phyloP scores from a whole-genome alignment of 2,888 invertebrate genomes.

The Mimumesa dahlbomi region DNA sequence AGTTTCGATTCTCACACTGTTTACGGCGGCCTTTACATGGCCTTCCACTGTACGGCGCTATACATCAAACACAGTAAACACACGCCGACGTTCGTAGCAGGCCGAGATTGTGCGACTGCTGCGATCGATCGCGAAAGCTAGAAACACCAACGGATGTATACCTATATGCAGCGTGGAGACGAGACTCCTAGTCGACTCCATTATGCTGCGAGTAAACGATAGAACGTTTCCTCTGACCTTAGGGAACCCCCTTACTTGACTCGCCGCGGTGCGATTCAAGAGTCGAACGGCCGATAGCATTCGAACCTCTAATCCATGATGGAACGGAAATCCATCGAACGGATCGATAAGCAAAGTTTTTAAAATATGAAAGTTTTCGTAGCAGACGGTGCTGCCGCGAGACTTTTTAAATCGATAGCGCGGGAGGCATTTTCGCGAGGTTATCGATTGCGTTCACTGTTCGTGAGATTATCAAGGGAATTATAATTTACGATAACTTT shows the following conservation, averaged over 20 bases:
- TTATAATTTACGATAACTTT: not conserved
- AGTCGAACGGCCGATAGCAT: not conserved
- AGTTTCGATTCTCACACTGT: slow-evolving; percentile 30
- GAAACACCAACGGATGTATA: slow-evolving; percentile 47
- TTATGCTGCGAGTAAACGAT: slow-evolving; percentile 16
- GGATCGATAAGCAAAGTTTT: slow-evolving; percentile 56
- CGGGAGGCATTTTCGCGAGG: slow-evolving; percentile 22
- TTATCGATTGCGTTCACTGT: slow-evolving; percentile 21
- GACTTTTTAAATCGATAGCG: slow-evolving; percentile 47
- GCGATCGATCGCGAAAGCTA: slow-evolving; percentile 54
- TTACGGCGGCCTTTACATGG: slow-evolving; percentile 27
- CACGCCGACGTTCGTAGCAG: slow-evolving; percentile 41
- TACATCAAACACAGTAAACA: slow-evolving; percentile 49
- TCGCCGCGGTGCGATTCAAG: not conserved
- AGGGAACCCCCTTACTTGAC: not conserved
- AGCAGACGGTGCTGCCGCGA: slow-evolving; percentile 43
- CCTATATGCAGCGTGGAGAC: slow-evolving; percentile 42
- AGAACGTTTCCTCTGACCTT: not conserved
- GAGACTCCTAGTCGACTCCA: slow-evolving; percentile 43
- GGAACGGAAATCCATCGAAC: slow-evolving; percentile 47
- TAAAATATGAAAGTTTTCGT: slow-evolving; percentile 42
- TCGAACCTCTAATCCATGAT: not conserved
- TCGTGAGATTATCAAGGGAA: not conserved
- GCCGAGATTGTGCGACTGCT: slow-evolving; percentile 58
- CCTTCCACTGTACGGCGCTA: slow-evolving; percentile 28